A percentile compares a stretch with the other conserved stretches of the same genome.
phyloP scores from a whole-genome alignment of 2,797 vertebrate species.

The Arremon brunneinucha region DNA sequence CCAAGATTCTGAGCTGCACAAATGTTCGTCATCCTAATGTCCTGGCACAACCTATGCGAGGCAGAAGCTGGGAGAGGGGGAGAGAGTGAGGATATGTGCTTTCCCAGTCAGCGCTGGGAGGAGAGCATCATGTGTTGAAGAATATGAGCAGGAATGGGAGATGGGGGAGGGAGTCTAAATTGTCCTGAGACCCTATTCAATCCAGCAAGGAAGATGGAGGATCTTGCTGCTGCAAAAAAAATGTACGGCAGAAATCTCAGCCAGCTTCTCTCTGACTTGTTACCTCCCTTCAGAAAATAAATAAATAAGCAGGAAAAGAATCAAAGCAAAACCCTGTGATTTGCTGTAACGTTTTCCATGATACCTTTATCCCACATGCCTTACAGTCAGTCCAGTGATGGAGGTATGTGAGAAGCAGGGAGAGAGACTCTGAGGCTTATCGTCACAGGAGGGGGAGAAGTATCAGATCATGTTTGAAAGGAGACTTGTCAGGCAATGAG shows the following conservation, averaged over 20 bases:
- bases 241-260: slow-evolving; percentile 40
- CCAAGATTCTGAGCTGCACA: slow-evolving; percentile 23
- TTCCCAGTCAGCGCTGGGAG: slow-evolving; percentile 31
- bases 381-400: slow-evolving; percentile 21
- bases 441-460: not conserved
- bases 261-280: slow-evolving; percentile 26
- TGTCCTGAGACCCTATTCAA: slow-evolving; percentile 57
- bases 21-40: slow-evolving; percentile 37
- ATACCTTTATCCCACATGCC: not conserved
- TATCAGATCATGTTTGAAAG: not conserved
- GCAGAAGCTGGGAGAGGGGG: not conserved
- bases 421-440: not conserved
- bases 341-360: slow-evolving; percentile 61
- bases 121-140: slow-evolving; percentile 45
- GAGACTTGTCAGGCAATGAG: slow-evolving; percentile 8
- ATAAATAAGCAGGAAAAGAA: slow-evolving; percentile 72
- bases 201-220: slow-evolving; percentile 69
- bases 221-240: slow-evolving; percentile 53
- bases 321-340: slow-evolving; percentile 66
- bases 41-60: slow-evolving; percentile 34
- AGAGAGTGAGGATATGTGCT: slow-evolving; percentile 1
- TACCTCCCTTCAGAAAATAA: slow-evolving; percentile 69
- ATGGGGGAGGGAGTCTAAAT: slow-evolving; percentile 57
- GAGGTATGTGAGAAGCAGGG: not conserved
- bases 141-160: slow-evolving; percentile 42